These are phyloP conservation scores for Scolopax rusticola DNA, from an alignment of 2,797 vertebrate species.

Conservation along the genomic window DNA sequence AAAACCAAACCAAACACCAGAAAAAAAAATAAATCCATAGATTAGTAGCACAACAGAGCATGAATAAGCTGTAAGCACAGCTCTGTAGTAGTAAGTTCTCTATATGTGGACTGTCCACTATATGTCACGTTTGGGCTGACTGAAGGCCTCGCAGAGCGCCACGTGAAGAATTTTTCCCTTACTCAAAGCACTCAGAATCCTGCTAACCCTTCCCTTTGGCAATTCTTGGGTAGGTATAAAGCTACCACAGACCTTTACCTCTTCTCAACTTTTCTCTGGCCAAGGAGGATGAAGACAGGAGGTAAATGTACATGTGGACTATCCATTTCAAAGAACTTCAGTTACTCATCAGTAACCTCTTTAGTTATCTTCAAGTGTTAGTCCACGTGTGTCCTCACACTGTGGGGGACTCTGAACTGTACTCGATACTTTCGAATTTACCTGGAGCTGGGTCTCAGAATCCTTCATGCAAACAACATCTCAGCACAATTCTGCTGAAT, in stretches of 20 bases:
- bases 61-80: background rate
- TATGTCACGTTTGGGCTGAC: background rate
- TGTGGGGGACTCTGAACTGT: background rate
- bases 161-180: background rate
- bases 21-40: background rate
- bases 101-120: background rate
- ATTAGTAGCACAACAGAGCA: background rate
- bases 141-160: background rate
- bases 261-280: background rate
- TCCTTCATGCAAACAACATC: slow-evolving; percentile 2
- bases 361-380: background rate
- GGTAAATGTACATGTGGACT: background rate
- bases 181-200: background rate
- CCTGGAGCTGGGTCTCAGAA: slow-evolving; percentile 6
- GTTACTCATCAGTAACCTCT: background rate
- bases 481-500: slow-evolving; percentile 20
- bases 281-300: background rate
- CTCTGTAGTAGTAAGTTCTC: background rate
- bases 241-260: background rate
- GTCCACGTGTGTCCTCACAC: background rate
- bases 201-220: background rate
- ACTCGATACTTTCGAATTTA: background rate
- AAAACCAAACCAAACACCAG: background rate
- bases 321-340: slow-evolving; percentile 5
- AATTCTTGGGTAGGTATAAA: background rate